Conservation (phyloP, 1,140 invertebrate genomes). For the Brachionus koreanus region DNA sequence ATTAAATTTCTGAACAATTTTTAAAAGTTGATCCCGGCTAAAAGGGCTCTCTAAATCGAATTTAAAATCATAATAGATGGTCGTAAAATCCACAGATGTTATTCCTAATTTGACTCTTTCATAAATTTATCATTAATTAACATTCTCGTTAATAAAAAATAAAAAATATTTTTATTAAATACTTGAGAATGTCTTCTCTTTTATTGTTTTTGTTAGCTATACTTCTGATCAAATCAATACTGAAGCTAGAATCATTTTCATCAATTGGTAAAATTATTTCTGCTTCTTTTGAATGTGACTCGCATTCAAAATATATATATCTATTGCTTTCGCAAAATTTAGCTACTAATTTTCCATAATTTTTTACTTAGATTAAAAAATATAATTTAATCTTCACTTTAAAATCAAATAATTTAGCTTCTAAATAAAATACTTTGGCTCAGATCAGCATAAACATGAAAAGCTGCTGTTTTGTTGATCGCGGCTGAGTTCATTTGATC, state of each 20-base stretch:
- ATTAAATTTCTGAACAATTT: not conserved
- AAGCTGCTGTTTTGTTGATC: conserved; percentile 27
- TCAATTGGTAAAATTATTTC: conserved; percentile 27
- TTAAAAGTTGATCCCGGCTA: conserved; percentile 7
- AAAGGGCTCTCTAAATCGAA: conserved; percentile 18
- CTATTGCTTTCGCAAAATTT: not conserved
- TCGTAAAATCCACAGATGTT: conserved; percentile 8
- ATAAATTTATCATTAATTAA: not conserved
- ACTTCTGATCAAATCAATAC: not conserved
- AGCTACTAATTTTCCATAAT: conserved; percentile 20
- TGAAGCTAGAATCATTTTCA: not conserved
- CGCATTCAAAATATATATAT: conserved; percentile 8
- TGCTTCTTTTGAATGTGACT: not conserved
- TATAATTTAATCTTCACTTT: not conserved
- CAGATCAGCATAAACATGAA: conserved; percentile 39
- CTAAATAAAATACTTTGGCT: not conserved
- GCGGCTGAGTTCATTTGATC: not conserved
- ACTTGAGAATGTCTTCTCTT: not conserved
- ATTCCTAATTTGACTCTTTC: conserved; percentile 30
- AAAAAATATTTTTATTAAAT: not conserved
- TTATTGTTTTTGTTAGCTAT: not conserved
- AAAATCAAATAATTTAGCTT: not conserved
- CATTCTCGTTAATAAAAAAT: not conserved
- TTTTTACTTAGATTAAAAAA: not conserved
- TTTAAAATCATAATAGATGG: conserved; percentile 38